Evolutionary conservation across 1,140 invertebrate genomes (phyloP).

Genomic region (Calliopsis andreniformis): DNA sequence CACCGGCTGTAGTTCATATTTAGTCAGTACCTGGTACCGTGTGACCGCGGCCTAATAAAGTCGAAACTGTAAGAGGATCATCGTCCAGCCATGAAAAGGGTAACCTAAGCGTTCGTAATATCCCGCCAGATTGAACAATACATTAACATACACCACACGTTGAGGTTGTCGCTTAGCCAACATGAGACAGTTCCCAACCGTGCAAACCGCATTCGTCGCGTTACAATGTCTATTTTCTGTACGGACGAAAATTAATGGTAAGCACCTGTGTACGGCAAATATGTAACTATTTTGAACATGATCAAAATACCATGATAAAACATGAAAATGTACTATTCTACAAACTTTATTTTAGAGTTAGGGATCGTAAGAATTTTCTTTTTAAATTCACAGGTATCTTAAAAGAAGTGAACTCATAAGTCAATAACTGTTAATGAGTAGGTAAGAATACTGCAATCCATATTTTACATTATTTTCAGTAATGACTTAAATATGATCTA

Average conservation of each 20-base stretch:
- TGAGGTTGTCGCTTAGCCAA: no score
- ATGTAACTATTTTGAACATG: no score
- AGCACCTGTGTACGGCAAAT: not conserved
- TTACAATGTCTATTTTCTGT: conserved; percentile 7
- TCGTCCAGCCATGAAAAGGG: conserved; percentile 35
- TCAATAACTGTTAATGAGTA: no score
- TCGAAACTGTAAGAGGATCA: conserved; percentile 68
- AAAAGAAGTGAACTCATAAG: no score
- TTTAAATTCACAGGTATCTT: no score
- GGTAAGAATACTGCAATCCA: no score
- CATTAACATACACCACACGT: conserved; percentile 25
- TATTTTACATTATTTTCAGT: no score
- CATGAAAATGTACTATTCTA: no score
- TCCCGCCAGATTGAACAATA: conserved; percentile 41
- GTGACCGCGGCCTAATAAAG: conserved; percentile 59
- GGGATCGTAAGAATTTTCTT: no score
- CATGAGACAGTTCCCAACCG: not conserved
- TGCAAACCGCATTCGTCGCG: not conserved
- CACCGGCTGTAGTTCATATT: conserved; percentile 48
- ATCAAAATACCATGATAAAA: no score
- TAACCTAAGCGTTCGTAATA: conserved; percentile 57
- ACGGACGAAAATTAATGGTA: not conserved
- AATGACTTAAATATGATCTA: no score
- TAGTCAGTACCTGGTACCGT: conserved; percentile 52
- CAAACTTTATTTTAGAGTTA: no score